Evolutionary conservation across 2,113 vertebrate genomes (phyloP).

Genomic region (Tupaia chinensis): DNA sequence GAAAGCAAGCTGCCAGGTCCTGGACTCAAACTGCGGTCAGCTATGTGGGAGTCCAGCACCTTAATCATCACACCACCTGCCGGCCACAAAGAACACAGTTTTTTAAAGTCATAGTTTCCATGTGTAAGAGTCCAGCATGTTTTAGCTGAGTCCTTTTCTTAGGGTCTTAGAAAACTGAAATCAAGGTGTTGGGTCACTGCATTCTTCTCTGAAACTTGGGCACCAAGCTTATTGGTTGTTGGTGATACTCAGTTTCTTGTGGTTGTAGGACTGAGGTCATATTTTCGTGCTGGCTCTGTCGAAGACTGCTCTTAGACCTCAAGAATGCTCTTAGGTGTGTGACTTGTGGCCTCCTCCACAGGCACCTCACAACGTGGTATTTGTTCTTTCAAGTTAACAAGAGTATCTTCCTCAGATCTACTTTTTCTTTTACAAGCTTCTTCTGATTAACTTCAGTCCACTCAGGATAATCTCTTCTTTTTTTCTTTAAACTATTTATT

Average conservation of each 20-base stretch:
- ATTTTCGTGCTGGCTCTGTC: not conserved
- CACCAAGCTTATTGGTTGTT: not conserved
- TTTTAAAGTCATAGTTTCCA: conserved; percentile 41
- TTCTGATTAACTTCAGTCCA: not conserved
- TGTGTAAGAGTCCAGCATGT: not conserved
- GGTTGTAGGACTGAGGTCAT: not conserved
- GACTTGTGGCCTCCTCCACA: not conserved
- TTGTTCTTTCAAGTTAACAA: not conserved
- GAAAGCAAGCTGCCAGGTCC: too few species aligned
- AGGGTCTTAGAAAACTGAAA: not conserved
- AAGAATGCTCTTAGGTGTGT: not conserved
- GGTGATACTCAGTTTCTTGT: not conserved
- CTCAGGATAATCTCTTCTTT: not conserved
- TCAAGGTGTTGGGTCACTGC: not conserved
- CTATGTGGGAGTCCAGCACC: too few species aligned
- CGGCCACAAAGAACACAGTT: not conserved
- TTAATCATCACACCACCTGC: too few species aligned
- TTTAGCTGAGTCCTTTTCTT: not conserved
- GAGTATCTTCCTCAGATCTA: not conserved
- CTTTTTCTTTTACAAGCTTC: not conserved
- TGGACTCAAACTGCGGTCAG: too few species aligned
- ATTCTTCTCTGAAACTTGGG: not conserved
- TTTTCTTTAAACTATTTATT: not conserved
- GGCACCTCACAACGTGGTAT: not conserved
- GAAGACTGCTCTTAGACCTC: not conserved